A percentile compares a stretch with the other conserved stretches of the same genome.
Conservation (phyloP, 64 coral and sea anemone species). For the Montipora efflorescens region DNA sequence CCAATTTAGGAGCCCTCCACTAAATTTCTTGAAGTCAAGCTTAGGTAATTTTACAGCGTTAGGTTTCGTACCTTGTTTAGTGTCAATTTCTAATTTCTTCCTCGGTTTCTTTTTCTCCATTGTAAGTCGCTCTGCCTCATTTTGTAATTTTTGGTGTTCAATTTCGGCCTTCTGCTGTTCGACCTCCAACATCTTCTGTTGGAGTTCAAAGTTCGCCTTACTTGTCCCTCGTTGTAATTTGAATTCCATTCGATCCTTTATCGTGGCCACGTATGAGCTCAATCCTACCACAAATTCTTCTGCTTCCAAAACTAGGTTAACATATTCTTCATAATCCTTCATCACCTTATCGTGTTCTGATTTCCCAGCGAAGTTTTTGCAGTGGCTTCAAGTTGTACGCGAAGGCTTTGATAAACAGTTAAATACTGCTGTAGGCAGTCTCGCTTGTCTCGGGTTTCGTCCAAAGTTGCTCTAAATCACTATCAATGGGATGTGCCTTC, state of each 20-base stretch:
- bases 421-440: too few species aligned
- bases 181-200: neutral
- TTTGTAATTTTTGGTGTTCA: constrained; percentile 21
- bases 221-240: neutral
- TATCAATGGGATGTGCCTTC: too few species aligned
- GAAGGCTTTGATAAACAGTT: too few species aligned
- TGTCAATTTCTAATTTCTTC: neutral
- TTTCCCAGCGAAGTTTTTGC: neutral
- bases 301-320: neutral
- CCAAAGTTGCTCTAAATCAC: too few species aligned
- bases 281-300: neutral
- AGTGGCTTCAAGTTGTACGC: too few species aligned
- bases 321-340: neutral
- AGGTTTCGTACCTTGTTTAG: neutral
- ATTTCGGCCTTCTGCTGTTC: neutral
- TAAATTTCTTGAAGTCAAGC: constrained; percentile 36
- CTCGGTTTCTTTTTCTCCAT: constrained; percentile 17
- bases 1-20: constrained; percentile 50
- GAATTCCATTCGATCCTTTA: constrained; percentile 14
- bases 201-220: neutral
- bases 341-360: neutral
- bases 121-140: constrained; percentile 4
- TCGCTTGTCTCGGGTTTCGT: too few species aligned
- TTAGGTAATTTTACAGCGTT: constrained; percentile 50
- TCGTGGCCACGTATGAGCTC: neutral